These are phyloP conservation scores for Troglohyphantes excavatus DNA, from an alignment of 2,888 invertebrate species.

Conservation along the genomic window DNA sequence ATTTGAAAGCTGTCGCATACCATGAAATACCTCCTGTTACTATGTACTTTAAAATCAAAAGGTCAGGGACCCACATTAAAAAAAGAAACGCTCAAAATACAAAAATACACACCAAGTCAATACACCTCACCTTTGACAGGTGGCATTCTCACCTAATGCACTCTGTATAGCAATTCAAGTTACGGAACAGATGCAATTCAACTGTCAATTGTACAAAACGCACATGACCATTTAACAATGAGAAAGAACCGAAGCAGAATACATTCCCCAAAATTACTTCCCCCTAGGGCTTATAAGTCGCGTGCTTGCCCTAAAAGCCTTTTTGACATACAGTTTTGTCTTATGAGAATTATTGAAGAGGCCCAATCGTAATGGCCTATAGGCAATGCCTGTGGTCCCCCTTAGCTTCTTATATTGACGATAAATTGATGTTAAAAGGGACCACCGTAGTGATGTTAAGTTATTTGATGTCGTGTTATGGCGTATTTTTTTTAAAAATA, in stretches of 20 bases:
- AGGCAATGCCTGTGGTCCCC: not conserved
- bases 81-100: not conserved
- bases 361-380: not conserved
- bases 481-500: not conserved
- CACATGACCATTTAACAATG: not conserved
- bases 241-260: not conserved
- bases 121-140: not conserved
- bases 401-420: not conserved
- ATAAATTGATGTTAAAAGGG: not conserved
- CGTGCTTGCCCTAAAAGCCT: not conserved
- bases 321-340: not conserved
- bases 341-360: constrained; percentile 6
- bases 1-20: no score
- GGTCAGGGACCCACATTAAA: not conserved
- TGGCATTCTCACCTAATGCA: not conserved
- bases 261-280: not conserved
- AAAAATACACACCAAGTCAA: not conserved
- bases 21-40: not conserved
- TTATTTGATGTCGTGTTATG: not conserved
- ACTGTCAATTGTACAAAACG: constrained; percentile 5
- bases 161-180: not conserved
- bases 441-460: not conserved
- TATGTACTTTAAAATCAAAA: not conserved
- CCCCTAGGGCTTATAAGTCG: not conserved
- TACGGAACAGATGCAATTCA: not conserved